Percentiles rank a stretch among this genome's conserved stretches.
Conservation (phyloP, 2,888 invertebrate genomes). For the Allolobophora icterica region DNA sequence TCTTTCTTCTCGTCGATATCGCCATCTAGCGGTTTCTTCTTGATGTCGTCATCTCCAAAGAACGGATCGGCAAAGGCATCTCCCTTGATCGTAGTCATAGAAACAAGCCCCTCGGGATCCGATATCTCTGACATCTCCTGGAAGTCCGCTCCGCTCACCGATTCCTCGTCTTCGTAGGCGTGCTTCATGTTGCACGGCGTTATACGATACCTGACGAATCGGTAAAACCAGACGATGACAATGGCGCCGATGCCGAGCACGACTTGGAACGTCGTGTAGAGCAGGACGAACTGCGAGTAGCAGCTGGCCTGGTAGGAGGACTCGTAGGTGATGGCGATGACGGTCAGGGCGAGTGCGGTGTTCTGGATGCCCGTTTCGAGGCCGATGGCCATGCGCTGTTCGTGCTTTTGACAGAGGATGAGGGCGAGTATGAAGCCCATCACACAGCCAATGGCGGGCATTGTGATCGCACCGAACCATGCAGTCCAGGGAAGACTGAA, state of each 20-base stretch:
- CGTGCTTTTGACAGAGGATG: slow-evolving; percentile 50
- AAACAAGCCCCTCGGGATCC: not conserved
- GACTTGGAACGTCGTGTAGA: slow-evolving; percentile 33
- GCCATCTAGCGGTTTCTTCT: not conserved
- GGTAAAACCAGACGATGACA: slow-evolving; percentile 31
- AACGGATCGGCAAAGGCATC: not conserved
- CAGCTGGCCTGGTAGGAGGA: slow-evolving; percentile 28
- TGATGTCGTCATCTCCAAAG: not conserved
- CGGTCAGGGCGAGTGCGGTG: slow-evolving; percentile 57
- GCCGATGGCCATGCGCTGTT: slow-evolving; percentile 54
- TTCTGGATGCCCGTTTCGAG: slow-evolving; percentile 60
- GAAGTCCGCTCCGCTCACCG: not conserved
- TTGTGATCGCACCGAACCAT: slow-evolving; percentile 52
- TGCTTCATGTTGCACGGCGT: slow-evolving; percentile 30
- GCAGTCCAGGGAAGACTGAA: slow-evolving; percentile 51
- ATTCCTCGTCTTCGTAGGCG: not conserved
- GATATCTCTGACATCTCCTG: not conserved
- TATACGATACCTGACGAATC: not conserved
- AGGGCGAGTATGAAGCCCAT: slow-evolving; percentile 54
- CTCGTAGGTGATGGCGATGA: slow-evolving; percentile 55
- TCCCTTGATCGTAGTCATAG: not conserved
- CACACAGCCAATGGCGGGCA: slow-evolving; percentile 54
- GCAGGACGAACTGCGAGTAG: slow-evolving; percentile 34
- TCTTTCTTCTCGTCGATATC: not conserved
- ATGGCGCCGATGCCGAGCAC: slow-evolving; percentile 19